phyloP scores from a whole-genome alignment of 2,113 vertebrate genomes.

The Malurus elegans region DNA sequence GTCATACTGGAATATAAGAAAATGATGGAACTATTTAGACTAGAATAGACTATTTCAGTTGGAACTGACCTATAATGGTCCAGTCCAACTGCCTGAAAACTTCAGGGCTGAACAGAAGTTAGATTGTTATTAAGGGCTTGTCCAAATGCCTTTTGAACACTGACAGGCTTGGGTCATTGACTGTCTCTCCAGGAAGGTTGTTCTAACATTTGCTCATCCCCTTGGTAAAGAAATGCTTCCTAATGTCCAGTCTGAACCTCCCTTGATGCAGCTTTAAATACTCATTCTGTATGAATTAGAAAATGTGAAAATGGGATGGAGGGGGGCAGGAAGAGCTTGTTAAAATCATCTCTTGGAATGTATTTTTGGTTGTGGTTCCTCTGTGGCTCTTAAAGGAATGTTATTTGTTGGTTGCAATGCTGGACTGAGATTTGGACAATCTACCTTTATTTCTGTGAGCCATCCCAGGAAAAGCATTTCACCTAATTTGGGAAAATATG shows the following conservation, averaged over 20 bases:
- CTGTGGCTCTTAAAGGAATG: not conserved
- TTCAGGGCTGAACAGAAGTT: not conserved
- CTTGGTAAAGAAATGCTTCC: not conserved
- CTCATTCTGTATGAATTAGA: not conserved
- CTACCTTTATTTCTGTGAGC: not conserved
- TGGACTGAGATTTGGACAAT: not conserved
- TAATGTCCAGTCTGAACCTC: not conserved
- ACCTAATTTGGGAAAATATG: not conserved
- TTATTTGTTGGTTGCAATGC: not conserved
- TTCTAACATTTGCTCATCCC: not conserved
- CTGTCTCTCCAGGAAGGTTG: not conserved
- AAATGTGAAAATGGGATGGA: not conserved
- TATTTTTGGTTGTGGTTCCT: not conserved
- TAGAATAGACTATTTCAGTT: not conserved
- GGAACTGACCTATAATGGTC: not conserved
- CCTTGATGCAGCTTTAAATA: not conserved
- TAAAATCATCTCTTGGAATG: not conserved
- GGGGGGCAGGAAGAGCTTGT: not conserved
- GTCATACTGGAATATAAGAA: not conserved
- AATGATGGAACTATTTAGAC: not conserved
- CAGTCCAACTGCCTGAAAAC: not conserved
- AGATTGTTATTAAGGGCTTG: not conserved
- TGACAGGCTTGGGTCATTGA: fast-evolving
- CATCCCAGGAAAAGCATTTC: not conserved
- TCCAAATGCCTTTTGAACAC: not conserved